Base-by-base conservation (phyloP, 2,888 invertebrate genomes). In the Diloba caeruleocephala region DNA sequence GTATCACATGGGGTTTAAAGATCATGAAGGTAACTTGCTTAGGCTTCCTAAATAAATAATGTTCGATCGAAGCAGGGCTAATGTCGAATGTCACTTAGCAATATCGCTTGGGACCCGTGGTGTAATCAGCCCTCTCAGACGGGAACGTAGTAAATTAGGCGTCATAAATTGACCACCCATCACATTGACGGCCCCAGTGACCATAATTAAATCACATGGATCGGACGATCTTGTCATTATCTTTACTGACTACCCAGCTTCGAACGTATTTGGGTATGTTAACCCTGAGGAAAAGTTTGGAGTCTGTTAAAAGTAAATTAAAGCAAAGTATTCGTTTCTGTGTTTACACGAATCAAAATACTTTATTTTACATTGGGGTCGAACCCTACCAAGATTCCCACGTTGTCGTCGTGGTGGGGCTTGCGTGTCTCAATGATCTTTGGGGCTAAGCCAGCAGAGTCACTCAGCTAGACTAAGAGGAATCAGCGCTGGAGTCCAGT, bases 121-220 rank as follows among this genome's bases (percentile, higher is more conserved):
- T 43, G 43, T 67, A 70, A 54, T 51, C n/a, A n/a, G 41, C 36
- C 50, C 44, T 60, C 44, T 56, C 41, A 25, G 52, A 46, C 36
- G 19, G 61, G 38, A 53, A 55, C 61, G 29, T 56, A 56, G 50
- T 56, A 56, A 66, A 71, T 68, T 61, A 68, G 37, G 43, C 42
- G 32, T 52, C 71, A 61, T 71, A 68, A 61, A 61, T 66, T 71
- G 53, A 43, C 46, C 60, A 53, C 49, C 70, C 48, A 60, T 60
- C 66, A 51, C 46, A 56, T 45, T 51, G 67, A 53, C 37, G 56
- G 29, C 21, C 10, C 46, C 23, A 13, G n/a, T 36, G 43, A 23
- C 39, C 41, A 53, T 71, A 56, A 71, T 66, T 61, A 53, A 61
- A 71, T 68, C 43, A 56, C 29, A 45, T 14, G 29, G 71, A 39